Conservation (phyloP, 2,888 invertebrate genomes). For the Drosophila paranaensis region DNA sequence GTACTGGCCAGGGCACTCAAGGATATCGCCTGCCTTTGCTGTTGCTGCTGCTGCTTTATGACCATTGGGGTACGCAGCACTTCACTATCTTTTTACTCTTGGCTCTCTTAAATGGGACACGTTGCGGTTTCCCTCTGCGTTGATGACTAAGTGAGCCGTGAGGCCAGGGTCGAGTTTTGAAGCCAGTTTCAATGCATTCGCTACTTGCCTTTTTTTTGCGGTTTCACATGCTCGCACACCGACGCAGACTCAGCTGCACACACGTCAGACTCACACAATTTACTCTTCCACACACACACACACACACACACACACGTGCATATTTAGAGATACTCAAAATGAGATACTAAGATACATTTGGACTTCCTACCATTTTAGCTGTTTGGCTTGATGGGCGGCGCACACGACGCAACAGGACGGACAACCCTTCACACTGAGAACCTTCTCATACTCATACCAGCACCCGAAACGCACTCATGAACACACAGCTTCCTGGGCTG, state of each 20-base stretch:
- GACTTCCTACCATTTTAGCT: constrained; percentile 76
- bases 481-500: constrained; percentile 48
- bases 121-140: constrained; percentile 76
- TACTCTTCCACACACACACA: constrained; percentile 33
- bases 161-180: constrained; percentile 53
- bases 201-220: constrained; percentile 70
- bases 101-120: constrained; percentile 73
- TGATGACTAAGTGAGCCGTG: constrained; percentile 75
- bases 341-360: constrained; percentile 78
- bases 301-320: constrained; percentile 55
- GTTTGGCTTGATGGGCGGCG: constrained; percentile 71
- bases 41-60: constrained; percentile 64
- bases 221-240: constrained; percentile 49
- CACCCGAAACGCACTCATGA: constrained; percentile 32
- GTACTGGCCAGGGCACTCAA: constrained; percentile 70
- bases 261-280: constrained; percentile 20
- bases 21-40: constrained; percentile 63
- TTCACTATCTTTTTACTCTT: constrained; percentile 60
- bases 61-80: constrained; percentile 64
- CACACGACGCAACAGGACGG: constrained; percentile 57
- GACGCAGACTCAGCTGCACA: constrained; percentile 19
- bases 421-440: constrained; percentile 48
- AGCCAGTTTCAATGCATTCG: constrained; percentile 71
- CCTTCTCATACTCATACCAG: constrained; percentile 21
- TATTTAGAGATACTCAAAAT: constrained; percentile 79